Evolutionary conservation across 2,113 vertebrate species (phyloP), one percentile per base, ranked within the genome.

Genomic region (Pteruthius melanotis): DNA sequence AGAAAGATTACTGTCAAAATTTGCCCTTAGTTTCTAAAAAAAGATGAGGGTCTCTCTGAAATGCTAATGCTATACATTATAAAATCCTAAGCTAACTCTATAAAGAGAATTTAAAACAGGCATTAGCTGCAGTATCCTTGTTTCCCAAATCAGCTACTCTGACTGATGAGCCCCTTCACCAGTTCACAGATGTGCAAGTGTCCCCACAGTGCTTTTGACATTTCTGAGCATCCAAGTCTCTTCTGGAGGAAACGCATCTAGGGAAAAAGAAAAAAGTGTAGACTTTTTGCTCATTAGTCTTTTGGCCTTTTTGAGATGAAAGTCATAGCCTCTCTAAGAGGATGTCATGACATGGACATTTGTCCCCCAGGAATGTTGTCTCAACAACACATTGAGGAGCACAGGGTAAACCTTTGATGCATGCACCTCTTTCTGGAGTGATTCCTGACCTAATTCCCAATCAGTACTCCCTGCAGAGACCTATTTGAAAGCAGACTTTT

Each of bases 1-100:
- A 80, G 50, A 66, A 97, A 89, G 42, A 69, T 40, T 91, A 65
- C 20, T 52, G 59, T 37, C 52, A 93, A 93, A 96, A 92, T 59
- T 69, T 75, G 23, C 47, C 87, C 64, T 75, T 47, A 65, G 40
- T 88, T 93, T 74, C 79, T 68, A 83, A 89, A 83, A 94, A 80
- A 64, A 88, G 50, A 52, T 80, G 5, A 74, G 19, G 19, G 66
- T 92, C 79, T 92, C 79, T 93, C 75, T 94, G 90, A 95, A 91
- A 66, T 90, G 70, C 54, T 93, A 85, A 83, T 74, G 44, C 63
- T 77, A 37, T 27, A 77, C 26, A 37, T 83, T 80, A 70, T 40
- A 70, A 92, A 88, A 95, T 66, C 31, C 35, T 40, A 80, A 92
- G 28, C 35, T 93, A 86, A 74, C 21, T 83, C 87, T 66, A 80